Evolutionary conservation across 2,797 vertebrate genomes (phyloP).

Genomic region (Antennarius maculatus): DNA sequence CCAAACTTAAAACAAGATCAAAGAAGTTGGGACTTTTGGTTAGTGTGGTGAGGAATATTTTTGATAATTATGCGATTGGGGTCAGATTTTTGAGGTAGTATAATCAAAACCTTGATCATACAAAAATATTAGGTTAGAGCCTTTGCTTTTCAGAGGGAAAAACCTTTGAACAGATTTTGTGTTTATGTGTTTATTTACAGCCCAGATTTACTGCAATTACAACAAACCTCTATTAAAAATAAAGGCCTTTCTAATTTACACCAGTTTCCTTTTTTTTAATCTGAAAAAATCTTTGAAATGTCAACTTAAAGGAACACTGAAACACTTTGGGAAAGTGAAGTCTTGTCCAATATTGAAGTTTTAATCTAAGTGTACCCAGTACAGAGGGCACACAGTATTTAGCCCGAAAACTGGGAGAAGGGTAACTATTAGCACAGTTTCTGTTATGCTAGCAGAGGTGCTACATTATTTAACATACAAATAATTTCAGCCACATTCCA

Average conservation of each 20-base stretch:
- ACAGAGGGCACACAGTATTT: background rate
- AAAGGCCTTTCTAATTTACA: background rate
- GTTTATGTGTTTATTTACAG: too few relatives aligned
- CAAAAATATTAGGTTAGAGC: conserved; percentile 35
- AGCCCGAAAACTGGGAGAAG: background rate
- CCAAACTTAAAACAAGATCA: conserved; percentile 29
- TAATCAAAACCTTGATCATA: conserved; percentile 33
- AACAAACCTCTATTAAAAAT: background rate
- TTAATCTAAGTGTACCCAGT: conserved; percentile 9
- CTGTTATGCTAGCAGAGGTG: too few relatives aligned
- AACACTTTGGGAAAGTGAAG: conserved; percentile 19
- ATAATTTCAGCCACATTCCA: too few relatives aligned
- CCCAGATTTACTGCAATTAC: background rate
- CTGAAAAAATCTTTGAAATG: background rate
- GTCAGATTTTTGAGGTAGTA: conserved; percentile 6
- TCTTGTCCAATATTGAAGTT: conserved; percentile 11
- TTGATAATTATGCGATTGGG: conserved; percentile 8
- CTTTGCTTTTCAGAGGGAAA: conserved; percentile 18
- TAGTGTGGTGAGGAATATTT: conserved; percentile 7
- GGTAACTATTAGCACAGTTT: background rate
- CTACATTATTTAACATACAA: too few relatives aligned
- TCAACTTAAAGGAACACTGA: background rate
- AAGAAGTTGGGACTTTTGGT: conserved; percentile 8
- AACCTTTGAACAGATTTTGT: background rate
- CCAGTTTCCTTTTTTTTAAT: background rate